Conservation (phyloP, 2,797 vertebrate genomes). For the Benthosema pterotum region DNA sequence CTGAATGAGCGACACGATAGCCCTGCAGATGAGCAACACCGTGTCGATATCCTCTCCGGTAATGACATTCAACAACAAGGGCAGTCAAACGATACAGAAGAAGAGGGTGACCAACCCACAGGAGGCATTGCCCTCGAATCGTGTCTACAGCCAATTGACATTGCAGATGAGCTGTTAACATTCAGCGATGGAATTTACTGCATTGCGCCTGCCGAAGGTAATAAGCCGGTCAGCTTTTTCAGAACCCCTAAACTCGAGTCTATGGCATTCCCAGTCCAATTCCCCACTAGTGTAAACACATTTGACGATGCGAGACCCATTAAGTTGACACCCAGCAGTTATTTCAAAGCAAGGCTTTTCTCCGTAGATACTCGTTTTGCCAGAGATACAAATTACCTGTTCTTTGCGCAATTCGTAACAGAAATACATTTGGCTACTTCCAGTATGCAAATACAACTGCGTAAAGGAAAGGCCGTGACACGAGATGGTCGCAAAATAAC, state of each 20-base stretch:
- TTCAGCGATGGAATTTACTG: conserved; percentile 20
- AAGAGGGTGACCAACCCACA: neutral
- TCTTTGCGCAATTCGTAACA: conserved; percentile 34
- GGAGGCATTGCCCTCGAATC: conserved; percentile 18
- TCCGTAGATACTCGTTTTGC: conserved; percentile 29
- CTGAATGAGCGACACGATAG: neutral
- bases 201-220: conserved; percentile 39
- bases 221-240: conserved; percentile 42
- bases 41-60: neutral
- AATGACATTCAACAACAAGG: neutral
- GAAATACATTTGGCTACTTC: conserved; percentile 24
- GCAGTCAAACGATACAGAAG: neutral
- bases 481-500: conserved; percentile 37
- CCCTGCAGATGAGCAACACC: neutral
- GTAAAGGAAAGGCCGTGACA: conserved; percentile 24
- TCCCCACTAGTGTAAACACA: conserved; percentile 37
- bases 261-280: conserved; percentile 22
- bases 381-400: conserved; percentile 23
- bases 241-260: conserved; percentile 38
- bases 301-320: conserved; percentile 15
- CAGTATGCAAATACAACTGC: conserved; percentile 31
- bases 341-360: conserved; percentile 41
- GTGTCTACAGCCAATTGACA: conserved; percentile 17
- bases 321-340: conserved; percentile 24
- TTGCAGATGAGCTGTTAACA: conserved; percentile 10